Evolutionary conservation across 2,113 vertebrate genomes (phyloP).

Genomic region (Charadrius vociferus): DNA sequence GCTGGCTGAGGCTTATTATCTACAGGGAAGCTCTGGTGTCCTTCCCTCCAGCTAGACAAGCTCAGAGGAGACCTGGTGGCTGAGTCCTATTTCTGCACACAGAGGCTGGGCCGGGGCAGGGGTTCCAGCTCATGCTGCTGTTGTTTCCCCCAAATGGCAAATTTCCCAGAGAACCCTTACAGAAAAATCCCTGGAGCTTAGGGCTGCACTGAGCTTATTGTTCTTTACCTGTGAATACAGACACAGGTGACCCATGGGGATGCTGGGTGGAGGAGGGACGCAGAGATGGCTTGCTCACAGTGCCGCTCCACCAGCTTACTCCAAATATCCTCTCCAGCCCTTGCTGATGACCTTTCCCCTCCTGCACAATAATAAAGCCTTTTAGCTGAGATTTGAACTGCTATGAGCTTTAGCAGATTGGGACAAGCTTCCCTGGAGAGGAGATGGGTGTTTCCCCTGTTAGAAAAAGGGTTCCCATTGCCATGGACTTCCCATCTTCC

Average conservation of each 20-base stretch:
- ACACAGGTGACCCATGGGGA: neutral
- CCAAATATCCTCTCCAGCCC: neutral
- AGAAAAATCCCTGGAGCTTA: neutral
- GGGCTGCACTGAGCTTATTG: neutral
- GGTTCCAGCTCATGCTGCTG: neutral
- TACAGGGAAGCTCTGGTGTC: neutral
- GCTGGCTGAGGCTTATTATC: neutral
- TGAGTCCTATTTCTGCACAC: neutral
- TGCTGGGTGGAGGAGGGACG: neutral
- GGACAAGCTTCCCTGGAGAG: neutral
- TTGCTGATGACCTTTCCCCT: neutral
- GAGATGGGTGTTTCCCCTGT: neutral
- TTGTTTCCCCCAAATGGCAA: neutral
- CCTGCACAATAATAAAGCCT: neutral
- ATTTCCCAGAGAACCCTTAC: neutral
- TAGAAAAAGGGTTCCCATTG: neutral
- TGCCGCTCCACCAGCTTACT: neutral
- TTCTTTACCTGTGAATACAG: neutral
- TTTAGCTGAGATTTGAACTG: neutral
- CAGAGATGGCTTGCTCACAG: fast-evolving
- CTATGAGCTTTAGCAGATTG: neutral
- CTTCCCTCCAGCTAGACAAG: neutral
- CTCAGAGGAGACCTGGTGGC: fast-evolving
- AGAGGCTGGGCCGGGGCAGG: neutral
- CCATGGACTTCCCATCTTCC: neutral